Evolutionary conservation across 2,888 invertebrate species (phyloP).

Genomic region (Leptothorax acervorum): DNA sequence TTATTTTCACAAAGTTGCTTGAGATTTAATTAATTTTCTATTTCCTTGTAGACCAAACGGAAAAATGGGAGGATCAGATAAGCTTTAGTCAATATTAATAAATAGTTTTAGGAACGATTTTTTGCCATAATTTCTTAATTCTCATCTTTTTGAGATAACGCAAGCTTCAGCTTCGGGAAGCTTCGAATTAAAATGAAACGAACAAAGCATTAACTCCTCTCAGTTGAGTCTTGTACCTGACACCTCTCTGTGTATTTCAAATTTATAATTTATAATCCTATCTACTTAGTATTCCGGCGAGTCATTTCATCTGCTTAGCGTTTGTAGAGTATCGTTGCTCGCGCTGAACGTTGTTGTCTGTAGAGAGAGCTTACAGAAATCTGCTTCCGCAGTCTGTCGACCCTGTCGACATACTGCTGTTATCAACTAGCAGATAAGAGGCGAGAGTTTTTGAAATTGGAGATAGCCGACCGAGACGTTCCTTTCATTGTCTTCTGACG

Average conservation of each 20-base stretch:
- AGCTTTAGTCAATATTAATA: not conserved
- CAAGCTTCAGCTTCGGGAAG: not conserved
- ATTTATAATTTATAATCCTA: not conserved
- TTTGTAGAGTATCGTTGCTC: not conserved
- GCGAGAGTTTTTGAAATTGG: slow-evolving; percentile 31
- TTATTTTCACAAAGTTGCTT: not conserved
- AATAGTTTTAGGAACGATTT: not conserved
- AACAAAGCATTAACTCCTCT: too few species aligned
- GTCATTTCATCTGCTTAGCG: not conserved
- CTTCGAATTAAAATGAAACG: not conserved
- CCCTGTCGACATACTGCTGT: not conserved
- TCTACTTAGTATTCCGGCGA: not conserved
- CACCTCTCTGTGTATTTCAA: not conserved
- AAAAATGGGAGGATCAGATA: not conserved
- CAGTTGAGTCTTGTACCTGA: not conserved
- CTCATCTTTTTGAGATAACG: not conserved
- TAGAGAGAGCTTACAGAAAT: not conserved
- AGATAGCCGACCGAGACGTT: slow-evolving; percentile 29
- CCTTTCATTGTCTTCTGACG: not conserved
- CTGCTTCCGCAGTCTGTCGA: not conserved
- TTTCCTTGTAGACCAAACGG: not conserved
- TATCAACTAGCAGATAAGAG: slow-evolving; percentile 36
- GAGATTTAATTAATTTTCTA: not conserved
- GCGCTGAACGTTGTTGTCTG: not conserved
- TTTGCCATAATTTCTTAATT: not conserved